Conservation (phyloP, 92 coral and sea anemone species). For the Isaurus tuberculatus region DNA sequence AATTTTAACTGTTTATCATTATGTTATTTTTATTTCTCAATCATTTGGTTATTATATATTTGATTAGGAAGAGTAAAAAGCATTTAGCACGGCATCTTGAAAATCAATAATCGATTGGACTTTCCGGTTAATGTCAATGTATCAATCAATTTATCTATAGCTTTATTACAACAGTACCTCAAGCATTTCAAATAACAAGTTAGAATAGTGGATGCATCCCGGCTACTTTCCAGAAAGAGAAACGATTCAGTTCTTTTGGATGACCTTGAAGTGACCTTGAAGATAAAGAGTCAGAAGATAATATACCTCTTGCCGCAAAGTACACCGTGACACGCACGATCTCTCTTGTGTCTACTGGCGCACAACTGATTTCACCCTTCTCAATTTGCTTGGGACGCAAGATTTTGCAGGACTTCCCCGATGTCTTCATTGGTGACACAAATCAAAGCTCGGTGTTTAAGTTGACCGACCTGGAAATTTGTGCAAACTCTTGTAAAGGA, state of each 20-base stretch:
- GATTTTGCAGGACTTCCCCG: constrained; percentile 47
- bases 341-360: background rate
- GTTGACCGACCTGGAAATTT: constrained; percentile 17
- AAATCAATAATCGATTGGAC: too few relatives aligned
- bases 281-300: background rate
- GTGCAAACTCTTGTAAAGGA: constrained; percentile 52
- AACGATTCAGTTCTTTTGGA: background rate
- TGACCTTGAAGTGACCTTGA: too few relatives aligned
- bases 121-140: too few relatives aligned
- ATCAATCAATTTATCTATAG: too few relatives aligned
- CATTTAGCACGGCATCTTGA: too few relatives aligned
- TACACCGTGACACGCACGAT: background rate
- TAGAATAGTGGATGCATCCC: background rate
- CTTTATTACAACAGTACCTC: too few relatives aligned
- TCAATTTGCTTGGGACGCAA: constrained; percentile 28
- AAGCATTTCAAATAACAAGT: too few relatives aligned
- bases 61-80: too few relatives aligned
- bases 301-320: background rate
- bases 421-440: constrained; percentile 50
- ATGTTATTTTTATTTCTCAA: too few relatives aligned
- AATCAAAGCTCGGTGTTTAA: constrained; percentile 12
- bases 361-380: background rate
- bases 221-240: background rate
- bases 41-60: too few relatives aligned
- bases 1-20: too few relatives aligned